Evolutionary conservation across 2,113 vertebrate genomes (phyloP), one percentile per base, ranked within the genome.

Genomic region (Hemiprocne comata): DNA sequence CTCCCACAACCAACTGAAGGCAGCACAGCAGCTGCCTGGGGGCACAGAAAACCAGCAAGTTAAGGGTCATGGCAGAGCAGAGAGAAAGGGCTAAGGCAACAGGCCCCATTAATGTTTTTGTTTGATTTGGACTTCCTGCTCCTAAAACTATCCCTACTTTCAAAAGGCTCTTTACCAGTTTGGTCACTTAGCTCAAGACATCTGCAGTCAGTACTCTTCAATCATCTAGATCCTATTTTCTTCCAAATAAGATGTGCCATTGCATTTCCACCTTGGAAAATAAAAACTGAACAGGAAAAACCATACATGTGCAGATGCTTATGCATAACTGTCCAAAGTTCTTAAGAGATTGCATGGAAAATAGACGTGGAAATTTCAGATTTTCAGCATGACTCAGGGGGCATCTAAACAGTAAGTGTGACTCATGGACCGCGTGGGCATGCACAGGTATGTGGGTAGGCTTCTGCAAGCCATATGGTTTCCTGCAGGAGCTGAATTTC

Each of bases 371-470:
- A 96, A 91, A 85, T 69, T 92, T 96, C 91, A 96, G 94, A 83
- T 96, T 95, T 92, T 40, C 89, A 66, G 93, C 5, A 81, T 98
- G 97, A 98, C 96, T 97, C 95, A 96, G 90, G 95, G 87, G 84
- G 70, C 90, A 89, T 73, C 80, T 4, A 88, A 97, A 95, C 90
- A 97, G 97, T 61, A 55, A 90, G n/a, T 87, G 80, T 97, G 98
- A 97, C 91, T 98, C 97, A 97, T 7, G 55, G 74, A 5, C 70
- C 69, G 70, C 4, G 95, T 93, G 69, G 97, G 93, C 95, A 87
- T 1, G 1, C 10, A 20, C 81, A 91, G 93, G 90, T 78, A 50
- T 92, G 95, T 86, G 92, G 95, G 94, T 53, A 90, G 95, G 51
- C 51, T 81, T 78, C 93, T 97, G 94, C 93, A 92, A 94, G 85